Base-by-base conservation (phyloP, 1,140 invertebrate species). In the Cecropterus lyciades region DNA sequence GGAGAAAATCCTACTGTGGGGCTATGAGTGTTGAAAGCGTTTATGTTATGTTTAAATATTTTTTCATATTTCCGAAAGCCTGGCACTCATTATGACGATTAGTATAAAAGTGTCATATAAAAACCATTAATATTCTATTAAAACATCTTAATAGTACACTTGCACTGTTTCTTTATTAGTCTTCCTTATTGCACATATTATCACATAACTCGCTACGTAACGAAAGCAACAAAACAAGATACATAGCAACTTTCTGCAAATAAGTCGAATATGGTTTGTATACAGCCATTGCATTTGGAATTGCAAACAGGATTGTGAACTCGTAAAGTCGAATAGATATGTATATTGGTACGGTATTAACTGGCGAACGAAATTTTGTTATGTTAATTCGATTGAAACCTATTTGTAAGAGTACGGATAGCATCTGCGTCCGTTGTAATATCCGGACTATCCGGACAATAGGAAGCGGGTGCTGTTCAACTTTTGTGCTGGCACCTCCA, bases 341-440 rank as follows among this genome's bases (percentile, higher is more conserved):
- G 57, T 37, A 45, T 49, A 13, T 37, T 37, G 43, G n/a, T 37
- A 20, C 33, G 30, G 27, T 33, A 45, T 62, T 49, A 62, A 48
- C 27, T 62, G 45, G n/a, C 57, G 33, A 62, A 62, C 24, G 33
- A 37, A 62, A 62, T 51, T 62, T 62, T 62, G 46, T 62, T 62
- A 62, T 62, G 46, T 62, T 62, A 62, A 62, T 62, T 33, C 59
- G 14, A 62, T 62, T 51, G 30, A 48, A 62, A 51, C 45, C 16
- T 40, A 42, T 51, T 63, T 63, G 59, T 27, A 51, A 20, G n/a
- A 42, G 59, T 63, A 24, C 46, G 46, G 48, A 62, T 49, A 62
- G 46, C 59, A 62, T 62, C 59, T 62, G 59, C 59, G 46, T 62
- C 59, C 30, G 45, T 60, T 51, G 45, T 60, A 60, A 60, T 60